A percentile compares a stretch with the other conserved stretches of the same genome.
Evolutionary conservation across 1,140 invertebrate species (phyloP).

Genomic region (Saccostrea cuccullata): DNA sequence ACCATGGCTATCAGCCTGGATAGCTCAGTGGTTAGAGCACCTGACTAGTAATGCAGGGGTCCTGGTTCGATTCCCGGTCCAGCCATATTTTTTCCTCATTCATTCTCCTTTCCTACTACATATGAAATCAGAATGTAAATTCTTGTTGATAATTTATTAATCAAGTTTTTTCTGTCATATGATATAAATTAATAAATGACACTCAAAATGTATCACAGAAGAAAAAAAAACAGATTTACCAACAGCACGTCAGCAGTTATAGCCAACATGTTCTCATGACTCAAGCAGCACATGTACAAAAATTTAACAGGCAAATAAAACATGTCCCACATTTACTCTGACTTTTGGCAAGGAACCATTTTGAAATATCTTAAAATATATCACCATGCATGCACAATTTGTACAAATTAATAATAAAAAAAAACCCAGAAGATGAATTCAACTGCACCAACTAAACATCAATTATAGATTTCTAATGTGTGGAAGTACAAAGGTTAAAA

Average conservation of each 20-base stretch:
- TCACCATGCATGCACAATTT: neutral
- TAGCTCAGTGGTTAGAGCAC: too few species aligned
- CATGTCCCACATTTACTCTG: neutral
- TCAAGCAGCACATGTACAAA: neutral
- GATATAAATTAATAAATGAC: constrained; percentile 5
- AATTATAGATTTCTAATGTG: neutral
- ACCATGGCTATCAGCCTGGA: too few species aligned
- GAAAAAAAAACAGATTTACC: neutral
- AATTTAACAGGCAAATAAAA: neutral
- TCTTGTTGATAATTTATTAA: constrained; percentile 14
- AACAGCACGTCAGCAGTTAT: neutral
- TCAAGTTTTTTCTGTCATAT: neutral
- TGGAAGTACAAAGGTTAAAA: neutral
- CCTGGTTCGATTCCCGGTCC: too few species aligned
- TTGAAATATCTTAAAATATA: neutral
- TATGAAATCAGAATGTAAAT: too few species aligned
- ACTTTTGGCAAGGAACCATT: neutral
- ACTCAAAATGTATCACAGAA: constrained; percentile 3
- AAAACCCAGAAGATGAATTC: neutral
- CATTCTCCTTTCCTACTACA: too few species aligned
- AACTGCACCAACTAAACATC: neutral
- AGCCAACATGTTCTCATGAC: neutral
- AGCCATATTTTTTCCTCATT: too few species aligned
- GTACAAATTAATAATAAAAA: neutral
- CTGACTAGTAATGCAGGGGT: too few species aligned